Base-by-base conservation (phyloP, 2,797 vertebrate genomes). In the Pitangus sulphuratus region DNA sequence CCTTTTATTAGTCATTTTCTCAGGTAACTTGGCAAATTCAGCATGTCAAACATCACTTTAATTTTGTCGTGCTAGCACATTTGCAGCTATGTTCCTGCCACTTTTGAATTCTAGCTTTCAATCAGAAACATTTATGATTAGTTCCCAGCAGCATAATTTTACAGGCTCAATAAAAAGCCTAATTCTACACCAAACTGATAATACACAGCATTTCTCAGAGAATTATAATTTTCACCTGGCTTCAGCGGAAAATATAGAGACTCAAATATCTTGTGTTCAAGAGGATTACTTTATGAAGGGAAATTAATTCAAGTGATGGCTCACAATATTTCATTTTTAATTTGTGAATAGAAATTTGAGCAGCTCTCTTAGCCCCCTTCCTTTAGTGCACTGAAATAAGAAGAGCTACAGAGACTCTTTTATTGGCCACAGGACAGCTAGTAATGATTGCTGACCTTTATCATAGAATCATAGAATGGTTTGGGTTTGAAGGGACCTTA, bases 71-170 rank as follows among this genome's bases (percentile, higher is more conserved):
- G 28, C 45, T 66, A 87, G 40, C 21, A n/a, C 33, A 71, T 83
- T 50, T 95, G 31, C 53, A 87, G 21, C 60, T 64, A 45, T 57
- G 40, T 47, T 87, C 37, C 44, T 92, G 71, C 80, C 75, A 85
- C 26, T 89, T 91, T 56, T 75, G 72, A 77, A 95, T 85, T 94
- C 62, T 22, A 85, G n/a, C 78, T 91, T 89, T 92, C 81, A 87
- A 30, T 80, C 60, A 81, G 53, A 66, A 85, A 60, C 31, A 50
- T 25, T 72, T 48, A 58, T 0, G 6, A 56, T 66, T 89, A 74
- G 37, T 90, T 95, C 87, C 21, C 66, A 90, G 56, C 7, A 28
- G 51, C 31, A 51, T 53, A 81, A 86, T 71, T 91, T 88, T 56
- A 86, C 20, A 58, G 31, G 57, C 57, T 75, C 45, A 47, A 9